These are phyloP conservation scores for Hyperoplus immaculatus DNA, from an alignment of 2,797 vertebrate genomes.

Conservation along the genomic window DNA sequence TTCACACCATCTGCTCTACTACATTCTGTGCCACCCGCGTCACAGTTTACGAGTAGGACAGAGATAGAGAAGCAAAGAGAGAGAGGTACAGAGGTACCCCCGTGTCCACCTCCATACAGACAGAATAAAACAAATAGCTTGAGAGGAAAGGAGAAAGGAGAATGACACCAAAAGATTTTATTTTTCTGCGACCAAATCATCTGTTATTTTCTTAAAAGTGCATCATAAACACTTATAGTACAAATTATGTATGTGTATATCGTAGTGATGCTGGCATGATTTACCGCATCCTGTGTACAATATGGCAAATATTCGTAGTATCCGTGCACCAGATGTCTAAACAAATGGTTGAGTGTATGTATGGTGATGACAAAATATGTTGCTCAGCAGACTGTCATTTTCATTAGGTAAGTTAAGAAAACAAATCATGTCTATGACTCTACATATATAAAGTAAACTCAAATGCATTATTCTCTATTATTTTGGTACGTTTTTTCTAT, in stretches of 20 bases:
- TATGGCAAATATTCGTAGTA: conserved; percentile 6
- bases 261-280: neutral
- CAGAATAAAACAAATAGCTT: conserved; percentile 7
- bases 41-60: conserved; percentile 16
- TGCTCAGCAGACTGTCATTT: neutral
- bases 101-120: conserved; percentile 1
- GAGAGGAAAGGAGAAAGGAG: neutral
- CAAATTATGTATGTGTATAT: neutral
- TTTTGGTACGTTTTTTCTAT: neutral
- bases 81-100: neutral
- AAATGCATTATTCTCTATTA: neutral
- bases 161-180: neutral
- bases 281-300: conserved; percentile 19
- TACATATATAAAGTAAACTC: neutral
- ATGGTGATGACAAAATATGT: conserved; percentile 22
- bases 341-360: neutral
- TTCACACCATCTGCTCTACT: conserved; percentile 1
- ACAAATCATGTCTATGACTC: neutral
- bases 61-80: neutral
- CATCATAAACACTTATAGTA: neutral
- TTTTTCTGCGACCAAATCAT: neutral
- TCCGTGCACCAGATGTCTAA: conserved; percentile 33
- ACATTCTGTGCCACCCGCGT: conserved; percentile 12
- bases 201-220: neutral
- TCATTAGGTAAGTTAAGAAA: neutral